Percentiles rank a stretch among this genome's conserved stretches.
Conservation (phyloP, 2,113 vertebrate species). For the Colossoma macropomum region DNA sequence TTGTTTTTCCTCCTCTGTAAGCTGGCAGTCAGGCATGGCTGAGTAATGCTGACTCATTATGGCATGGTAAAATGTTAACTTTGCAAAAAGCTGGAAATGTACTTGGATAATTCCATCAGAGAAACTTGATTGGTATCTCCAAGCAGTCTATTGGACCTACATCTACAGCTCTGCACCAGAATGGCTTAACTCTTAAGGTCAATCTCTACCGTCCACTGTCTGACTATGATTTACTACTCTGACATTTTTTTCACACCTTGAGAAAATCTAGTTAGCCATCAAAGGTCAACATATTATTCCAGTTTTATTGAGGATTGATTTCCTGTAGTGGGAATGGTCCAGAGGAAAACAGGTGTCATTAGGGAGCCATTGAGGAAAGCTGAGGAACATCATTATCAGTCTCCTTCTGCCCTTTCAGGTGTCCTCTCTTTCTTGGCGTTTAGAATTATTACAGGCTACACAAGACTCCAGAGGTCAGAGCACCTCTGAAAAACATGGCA, state of each 20-base stretch:
- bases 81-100: conserved; percentile 3
- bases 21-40: background rate
- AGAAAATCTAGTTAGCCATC: conserved; percentile 48
- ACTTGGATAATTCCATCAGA: background rate
- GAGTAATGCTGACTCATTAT: background rate
- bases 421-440: conserved; percentile 4
- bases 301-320: conserved; percentile 55
- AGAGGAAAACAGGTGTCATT: conserved; percentile 34
- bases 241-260: conserved; percentile 41
- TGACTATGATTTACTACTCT: conserved; percentile 45
- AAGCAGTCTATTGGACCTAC: background rate
- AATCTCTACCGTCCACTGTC: conserved; percentile 8
- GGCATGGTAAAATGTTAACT: conserved; percentile 19
- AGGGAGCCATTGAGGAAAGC: conserved; percentile 36
- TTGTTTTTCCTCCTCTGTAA: background rate
- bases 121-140: conserved; percentile 14
- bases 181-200: conserved; percentile 10
- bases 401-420: conserved; percentile 41
- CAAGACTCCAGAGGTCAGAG: conserved; percentile 24
- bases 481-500: conserved; percentile 15
- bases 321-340: conserved; percentile 43
- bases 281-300: conserved; percentile 59
- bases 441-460: conserved; percentile 20
- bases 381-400: conserved; percentile 40
- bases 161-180: background rate